Evolutionary conservation across 2,888 invertebrate species (phyloP).

Genomic region (Apamea monoglypha): DNA sequence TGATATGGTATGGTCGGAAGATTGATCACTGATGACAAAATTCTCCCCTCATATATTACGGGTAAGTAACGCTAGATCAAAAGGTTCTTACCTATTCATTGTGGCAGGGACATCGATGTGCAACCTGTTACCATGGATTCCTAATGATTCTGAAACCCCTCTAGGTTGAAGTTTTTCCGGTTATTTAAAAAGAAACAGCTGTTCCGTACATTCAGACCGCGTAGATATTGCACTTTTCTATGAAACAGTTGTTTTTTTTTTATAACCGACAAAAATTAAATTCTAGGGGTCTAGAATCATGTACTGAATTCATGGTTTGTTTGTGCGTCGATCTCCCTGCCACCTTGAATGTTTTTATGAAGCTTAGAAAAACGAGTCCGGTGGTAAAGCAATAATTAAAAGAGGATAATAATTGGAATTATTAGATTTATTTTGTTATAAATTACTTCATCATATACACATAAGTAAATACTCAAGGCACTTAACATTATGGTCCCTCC

Average conservation of each 20-base stretch:
- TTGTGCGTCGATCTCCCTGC: neutral
- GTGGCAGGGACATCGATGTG: no score
- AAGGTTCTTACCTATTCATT: neutral
- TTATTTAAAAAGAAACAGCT: no score
- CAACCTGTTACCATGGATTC: no score
- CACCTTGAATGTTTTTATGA: neutral
- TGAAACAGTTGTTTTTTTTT: no score
- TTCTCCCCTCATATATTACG: neutral
- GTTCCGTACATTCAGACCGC: no score
- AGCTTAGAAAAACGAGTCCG: neutral
- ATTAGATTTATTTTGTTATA: conserved; percentile 74
- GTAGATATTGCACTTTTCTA: no score
- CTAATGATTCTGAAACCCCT: no score
- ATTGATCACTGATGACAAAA: neutral
- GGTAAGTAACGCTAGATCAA: neutral
- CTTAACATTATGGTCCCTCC: conserved; percentile 88
- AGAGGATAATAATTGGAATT: conserved; percentile 67
- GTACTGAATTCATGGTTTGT: neutral
- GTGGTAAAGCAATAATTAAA: conserved; percentile 36
- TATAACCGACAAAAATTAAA: no score
- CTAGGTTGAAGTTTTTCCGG: no score
- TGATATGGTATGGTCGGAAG: neutral
- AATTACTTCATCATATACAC: conserved; percentile 82
- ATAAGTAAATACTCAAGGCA: conserved; percentile 85
- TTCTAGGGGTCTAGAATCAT: no score